These are phyloP conservation scores for Trematomus loennbergii DNA, from an alignment of 2,113 vertebrate genomes.

Conservation along the genomic window DNA sequence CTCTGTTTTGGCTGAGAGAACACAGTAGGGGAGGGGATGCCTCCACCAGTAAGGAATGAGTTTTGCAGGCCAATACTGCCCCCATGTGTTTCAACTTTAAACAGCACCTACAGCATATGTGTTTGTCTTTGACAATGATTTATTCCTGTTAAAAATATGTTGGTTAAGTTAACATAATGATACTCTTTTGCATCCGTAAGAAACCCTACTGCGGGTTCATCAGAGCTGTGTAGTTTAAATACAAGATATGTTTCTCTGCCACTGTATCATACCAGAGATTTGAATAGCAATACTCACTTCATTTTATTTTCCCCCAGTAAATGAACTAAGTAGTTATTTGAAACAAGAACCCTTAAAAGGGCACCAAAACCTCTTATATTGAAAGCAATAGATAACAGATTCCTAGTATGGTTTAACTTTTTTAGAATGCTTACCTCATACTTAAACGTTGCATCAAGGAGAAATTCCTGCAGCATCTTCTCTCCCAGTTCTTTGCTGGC, in stretches of 20 bases:
- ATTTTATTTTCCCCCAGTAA: not conserved
- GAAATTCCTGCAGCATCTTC: conserved; percentile 86
- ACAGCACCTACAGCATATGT: not conserved
- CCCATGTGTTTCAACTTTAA: conserved; percentile 62
- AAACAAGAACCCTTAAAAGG: not conserved
- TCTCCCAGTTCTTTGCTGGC: conserved; percentile 87
- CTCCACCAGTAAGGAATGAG: not conserved
- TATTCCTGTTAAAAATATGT: not conserved
- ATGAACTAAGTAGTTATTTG: not conserved
- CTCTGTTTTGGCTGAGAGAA: conserved; percentile 28
- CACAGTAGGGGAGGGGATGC: not conserved
- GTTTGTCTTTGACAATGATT: not conserved
- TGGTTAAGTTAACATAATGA: not conserved
- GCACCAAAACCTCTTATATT: not conserved
- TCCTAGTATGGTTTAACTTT: not conserved
- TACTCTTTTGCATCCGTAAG: not conserved
- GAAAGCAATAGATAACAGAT: not conserved
- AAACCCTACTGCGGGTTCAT: not conserved
- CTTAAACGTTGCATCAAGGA: conserved; percentile 86
- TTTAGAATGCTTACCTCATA: conserved; percentile 86
- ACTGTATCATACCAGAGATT: not conserved
- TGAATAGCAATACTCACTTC: not conserved
- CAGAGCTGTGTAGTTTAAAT: not conserved
- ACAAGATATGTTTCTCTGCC: not conserved
- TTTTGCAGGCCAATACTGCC: conserved; percentile 72